These are phyloP conservation scores for Atrichornis clamosus DNA, from an alignment of 2,113 vertebrate species.

Conservation along the genomic window DNA sequence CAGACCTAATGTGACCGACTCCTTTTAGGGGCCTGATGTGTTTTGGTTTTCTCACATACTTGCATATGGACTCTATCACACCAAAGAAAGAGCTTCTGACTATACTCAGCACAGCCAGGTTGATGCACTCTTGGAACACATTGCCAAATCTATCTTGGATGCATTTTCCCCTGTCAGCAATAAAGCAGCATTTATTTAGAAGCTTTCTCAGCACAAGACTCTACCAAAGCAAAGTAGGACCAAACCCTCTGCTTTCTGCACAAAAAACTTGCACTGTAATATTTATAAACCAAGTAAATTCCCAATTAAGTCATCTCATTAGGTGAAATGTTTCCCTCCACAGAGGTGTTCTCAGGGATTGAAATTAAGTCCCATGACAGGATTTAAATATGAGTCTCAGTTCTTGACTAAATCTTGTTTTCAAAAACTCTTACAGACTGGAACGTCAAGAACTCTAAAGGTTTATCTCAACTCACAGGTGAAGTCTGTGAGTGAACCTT, in stretches of 20 bases:
- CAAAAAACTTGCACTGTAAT: neutral
- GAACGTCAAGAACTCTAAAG: neutral
- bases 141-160: constrained; percentile 23
- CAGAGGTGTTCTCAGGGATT: neutral
- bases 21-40: neutral
- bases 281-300: neutral
- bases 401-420: neutral
- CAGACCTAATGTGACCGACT: neutral
- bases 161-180: neutral
- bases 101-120: neutral
- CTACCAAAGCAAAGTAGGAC: neutral
- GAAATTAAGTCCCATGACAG: neutral
- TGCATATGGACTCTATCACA: neutral
- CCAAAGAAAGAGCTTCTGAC: neutral
- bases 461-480: neutral
- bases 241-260: neutral
- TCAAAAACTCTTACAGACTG: neutral
- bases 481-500: neutral
- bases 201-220: constrained; percentile 19
- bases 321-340: neutral
- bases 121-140: neutral
- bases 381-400: neutral
- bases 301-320: neutral
- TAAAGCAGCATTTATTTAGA: neutral
- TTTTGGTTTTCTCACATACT: neutral